These are phyloP conservation scores for Drosophila yakuba DNA, from an alignment of 1,140 invertebrate species.

Conservation along the genomic window DNA sequence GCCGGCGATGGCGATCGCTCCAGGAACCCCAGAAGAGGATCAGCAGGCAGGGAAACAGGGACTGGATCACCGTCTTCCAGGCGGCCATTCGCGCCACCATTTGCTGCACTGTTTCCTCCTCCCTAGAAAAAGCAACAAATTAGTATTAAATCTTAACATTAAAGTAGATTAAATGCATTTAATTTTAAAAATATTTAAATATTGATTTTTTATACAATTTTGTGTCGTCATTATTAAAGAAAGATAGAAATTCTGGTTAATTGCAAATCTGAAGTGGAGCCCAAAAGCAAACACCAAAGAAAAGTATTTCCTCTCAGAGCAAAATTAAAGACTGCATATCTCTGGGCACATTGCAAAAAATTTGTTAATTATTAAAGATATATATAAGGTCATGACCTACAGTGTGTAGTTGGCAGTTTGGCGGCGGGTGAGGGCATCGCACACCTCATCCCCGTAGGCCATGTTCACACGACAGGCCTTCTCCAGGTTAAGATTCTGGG, in stretches of 20 bases:
- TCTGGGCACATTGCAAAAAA: neutral
- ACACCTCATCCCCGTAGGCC: conserved; percentile 88
- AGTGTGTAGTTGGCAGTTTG: conserved; percentile 89
- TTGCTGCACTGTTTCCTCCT: conserved; percentile 91
- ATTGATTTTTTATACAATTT: no score
- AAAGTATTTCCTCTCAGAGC: neutral
- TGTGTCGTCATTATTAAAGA: no score
- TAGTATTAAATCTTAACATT: neutral
- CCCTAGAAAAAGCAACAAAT: conserved; percentile 57
- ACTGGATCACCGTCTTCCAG: conserved; percentile 92
- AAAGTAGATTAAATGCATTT: neutral
- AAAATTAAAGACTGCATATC: neutral
- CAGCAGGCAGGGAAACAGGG: conserved; percentile 89
- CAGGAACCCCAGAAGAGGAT: conserved; percentile 92
- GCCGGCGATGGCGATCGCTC: conserved; percentile 89
- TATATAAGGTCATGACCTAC: conserved; percentile 49
- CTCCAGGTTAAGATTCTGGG: conserved; percentile 92
- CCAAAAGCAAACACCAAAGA: neutral
- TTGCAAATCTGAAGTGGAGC: neutral
- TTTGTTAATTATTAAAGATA: neutral
- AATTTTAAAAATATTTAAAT: no score
- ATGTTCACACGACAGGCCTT: conserved; percentile 94
- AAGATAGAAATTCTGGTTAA: no score
- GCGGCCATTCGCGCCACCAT: conserved; percentile 91
- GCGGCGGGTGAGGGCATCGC: conserved; percentile 89